Evolutionary conservation across 2,113 vertebrate genomes (phyloP).

Genomic region (Sclerurus mexicanus): DNA sequence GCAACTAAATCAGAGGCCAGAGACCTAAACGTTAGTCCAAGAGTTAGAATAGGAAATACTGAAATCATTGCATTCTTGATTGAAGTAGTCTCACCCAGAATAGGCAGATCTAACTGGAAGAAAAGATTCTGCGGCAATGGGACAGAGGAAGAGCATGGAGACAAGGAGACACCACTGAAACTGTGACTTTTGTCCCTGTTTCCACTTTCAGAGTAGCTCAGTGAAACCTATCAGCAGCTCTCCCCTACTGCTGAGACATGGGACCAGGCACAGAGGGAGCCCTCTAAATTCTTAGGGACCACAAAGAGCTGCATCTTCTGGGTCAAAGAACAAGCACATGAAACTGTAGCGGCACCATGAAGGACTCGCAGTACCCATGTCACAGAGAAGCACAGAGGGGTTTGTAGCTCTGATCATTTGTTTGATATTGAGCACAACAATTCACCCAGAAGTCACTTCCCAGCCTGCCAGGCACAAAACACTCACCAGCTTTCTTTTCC

Average conservation of each 20-base stretch:
- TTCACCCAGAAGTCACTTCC: not conserved
- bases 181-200: not conserved
- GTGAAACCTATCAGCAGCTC: not conserved
- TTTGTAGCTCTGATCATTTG: not conserved
- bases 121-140: not conserved
- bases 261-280: not conserved
- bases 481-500: not conserved
- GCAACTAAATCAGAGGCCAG: not conserved
- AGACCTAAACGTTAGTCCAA: not conserved
- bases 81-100: not conserved
- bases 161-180: not conserved
- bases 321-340: not conserved
- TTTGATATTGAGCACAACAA: not conserved
- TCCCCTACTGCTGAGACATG: fast-evolving
- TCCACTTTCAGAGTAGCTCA: not conserved
- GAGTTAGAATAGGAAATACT: not conserved
- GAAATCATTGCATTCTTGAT: not conserved
- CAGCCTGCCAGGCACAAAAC: not conserved
- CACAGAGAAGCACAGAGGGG: not conserved
- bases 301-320: not conserved
- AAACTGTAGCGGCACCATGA: fast-evolving
- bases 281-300: not conserved
- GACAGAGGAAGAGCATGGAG: not conserved
- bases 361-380: not conserved
- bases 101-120: not conserved